Percentiles rank a stretch among this genome's conserved stretches.
phyloP scores from a whole-genome alignment of 2,113 vertebrate species.

The Cyanoliseus patagonus region DNA sequence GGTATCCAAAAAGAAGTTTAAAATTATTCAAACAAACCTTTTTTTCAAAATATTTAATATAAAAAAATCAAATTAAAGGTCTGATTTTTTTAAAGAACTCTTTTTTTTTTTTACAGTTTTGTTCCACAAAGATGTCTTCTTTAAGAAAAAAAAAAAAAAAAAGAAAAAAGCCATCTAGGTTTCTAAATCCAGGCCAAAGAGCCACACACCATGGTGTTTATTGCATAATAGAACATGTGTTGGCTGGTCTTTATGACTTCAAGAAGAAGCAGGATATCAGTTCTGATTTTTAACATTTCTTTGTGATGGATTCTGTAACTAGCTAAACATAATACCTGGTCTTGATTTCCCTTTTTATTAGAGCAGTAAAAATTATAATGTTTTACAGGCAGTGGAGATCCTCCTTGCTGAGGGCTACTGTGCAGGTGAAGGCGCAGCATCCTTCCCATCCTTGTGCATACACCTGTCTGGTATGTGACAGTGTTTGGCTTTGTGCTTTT shows the following conservation, averaged over 20 bases:
- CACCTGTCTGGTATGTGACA: not conserved
- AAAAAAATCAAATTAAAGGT: not conserved
- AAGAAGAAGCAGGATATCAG: not conserved
- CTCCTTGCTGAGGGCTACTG: not conserved
- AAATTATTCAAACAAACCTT: not conserved
- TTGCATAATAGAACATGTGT: not conserved
- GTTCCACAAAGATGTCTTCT: not conserved
- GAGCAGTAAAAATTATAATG: not conserved
- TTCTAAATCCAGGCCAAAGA: not conserved
- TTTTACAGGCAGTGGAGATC: not conserved
- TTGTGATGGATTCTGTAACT: not conserved
- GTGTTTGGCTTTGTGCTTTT: not conserved
- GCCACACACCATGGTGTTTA: fast-evolving
- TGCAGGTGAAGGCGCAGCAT: fast-evolving
- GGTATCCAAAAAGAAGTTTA: not conserved
- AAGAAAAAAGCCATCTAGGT: not conserved
- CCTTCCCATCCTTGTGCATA: not conserved
- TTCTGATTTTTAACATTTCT: not conserved
- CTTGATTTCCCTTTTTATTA: not conserved
- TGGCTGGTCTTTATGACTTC: not conserved
- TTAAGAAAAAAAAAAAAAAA: not conserved
- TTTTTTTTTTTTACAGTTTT: not conserved
- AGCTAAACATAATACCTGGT: not conserved
- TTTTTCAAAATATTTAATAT: not conserved
- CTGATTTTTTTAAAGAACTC: not conserved